These are phyloP conservation scores for Axinella damicornis DNA, from an alignment of 37 sponge, comb jelly and placozoan species.

Conservation along the genomic window DNA sequence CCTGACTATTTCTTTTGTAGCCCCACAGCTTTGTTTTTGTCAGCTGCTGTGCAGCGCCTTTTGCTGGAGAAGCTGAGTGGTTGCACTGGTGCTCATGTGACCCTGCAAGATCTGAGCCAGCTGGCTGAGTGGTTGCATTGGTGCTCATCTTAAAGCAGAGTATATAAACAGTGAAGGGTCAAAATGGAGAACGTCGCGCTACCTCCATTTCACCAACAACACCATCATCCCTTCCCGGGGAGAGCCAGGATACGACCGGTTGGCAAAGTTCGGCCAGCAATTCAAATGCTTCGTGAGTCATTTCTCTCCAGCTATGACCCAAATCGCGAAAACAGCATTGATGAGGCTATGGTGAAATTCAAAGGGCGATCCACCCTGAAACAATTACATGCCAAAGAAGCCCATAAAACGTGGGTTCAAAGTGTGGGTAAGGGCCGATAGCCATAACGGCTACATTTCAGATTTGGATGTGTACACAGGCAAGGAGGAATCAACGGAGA, in stretches of 20 bases:
- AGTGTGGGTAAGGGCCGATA: conserved; percentile 40
- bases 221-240: conserved; percentile 2
- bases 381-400: conserved; percentile 60
- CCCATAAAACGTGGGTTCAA: conserved; percentile 63
- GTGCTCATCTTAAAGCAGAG: no score
- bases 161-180: no score
- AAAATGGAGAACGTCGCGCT: no score
- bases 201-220: conserved; percentile 44
- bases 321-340: neutral
- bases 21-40: no score
- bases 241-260: conserved; percentile 14
- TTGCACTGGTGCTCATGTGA: no score
- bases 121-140: no score
- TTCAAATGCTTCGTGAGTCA: neutral
- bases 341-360: conserved; percentile 57
- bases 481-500: conserved; percentile 6
- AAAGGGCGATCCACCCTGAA: conserved; percentile 47
- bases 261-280: conserved; percentile 39
- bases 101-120: no score
- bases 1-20: no score
- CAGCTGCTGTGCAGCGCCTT: no score
- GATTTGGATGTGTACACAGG: conserved; percentile 45
- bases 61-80: no score
- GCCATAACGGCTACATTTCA: conserved; percentile 23
- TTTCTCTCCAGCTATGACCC: conserved; percentile 7